Evolutionary conservation across 1,140 invertebrate genomes (phyloP).

Genomic region (Alviniconcha marisindica): DNA sequence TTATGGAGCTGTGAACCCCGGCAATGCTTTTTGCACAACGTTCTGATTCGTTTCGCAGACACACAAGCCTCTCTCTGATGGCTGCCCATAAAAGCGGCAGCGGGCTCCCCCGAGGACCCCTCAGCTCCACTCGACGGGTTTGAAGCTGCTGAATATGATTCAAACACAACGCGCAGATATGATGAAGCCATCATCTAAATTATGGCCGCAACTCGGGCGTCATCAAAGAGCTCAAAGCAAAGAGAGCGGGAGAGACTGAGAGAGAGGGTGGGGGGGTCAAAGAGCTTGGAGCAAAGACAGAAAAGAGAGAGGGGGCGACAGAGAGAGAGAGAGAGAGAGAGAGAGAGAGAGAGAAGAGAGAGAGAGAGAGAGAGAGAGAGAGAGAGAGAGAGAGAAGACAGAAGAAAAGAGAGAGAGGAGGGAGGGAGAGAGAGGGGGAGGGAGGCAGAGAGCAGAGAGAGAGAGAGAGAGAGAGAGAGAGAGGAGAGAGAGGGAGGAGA

Average conservation of each 20-base stretch:
- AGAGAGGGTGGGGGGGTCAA: no score
- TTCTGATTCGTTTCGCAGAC: neutral
- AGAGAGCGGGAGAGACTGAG: no score
- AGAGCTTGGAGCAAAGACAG: no score
- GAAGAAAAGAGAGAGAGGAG: neutral
- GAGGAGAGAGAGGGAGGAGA: no score
- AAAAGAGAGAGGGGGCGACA: no score
- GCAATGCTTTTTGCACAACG: neutral
- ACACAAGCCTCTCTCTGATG: neutral
- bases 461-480: neutral
- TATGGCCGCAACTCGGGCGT: neutral
- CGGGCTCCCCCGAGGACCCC: no score
- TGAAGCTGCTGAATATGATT: neutral
- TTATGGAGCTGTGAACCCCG: neutral
- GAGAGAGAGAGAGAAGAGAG: neutral
- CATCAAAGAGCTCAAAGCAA: no score
- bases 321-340: no score
- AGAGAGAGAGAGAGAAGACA: neutral
- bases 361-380: neutral
- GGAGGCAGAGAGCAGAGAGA: neutral
- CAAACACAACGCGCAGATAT: neutral
- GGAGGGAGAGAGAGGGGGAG: neutral
- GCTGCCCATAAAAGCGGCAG: neutral
- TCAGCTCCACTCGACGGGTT: neutral
- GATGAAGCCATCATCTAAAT: constrained; percentile 6